Percentiles rank a stretch among this genome's conserved stretches.
Conservation (phyloP, 2,888 invertebrate species). For the Camponotus fellah region DNA sequence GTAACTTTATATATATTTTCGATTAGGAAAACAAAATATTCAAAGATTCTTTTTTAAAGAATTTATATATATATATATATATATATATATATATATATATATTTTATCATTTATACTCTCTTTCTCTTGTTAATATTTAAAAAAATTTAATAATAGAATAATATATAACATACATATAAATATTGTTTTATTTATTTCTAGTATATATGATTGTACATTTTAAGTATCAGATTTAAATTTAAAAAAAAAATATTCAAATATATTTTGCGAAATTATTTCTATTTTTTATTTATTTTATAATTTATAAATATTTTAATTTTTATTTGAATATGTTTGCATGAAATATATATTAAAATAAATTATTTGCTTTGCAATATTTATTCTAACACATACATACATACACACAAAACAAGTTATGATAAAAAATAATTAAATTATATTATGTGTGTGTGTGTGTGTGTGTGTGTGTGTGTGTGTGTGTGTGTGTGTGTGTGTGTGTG, state of each 20-base stretch:
- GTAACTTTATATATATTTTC: neutral
- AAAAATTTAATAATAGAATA: neutral
- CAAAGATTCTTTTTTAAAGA: neutral
- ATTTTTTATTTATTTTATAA: neutral
- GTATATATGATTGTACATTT: neutral
- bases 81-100: neutral
- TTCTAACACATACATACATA: neutral
- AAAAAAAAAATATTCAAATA: neutral
- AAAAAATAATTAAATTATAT: conserved; percentile 10
- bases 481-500: neutral
- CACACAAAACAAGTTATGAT: neutral
- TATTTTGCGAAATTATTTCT: neutral
- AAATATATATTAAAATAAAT: neutral
- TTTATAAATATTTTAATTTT: neutral
- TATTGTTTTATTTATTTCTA: neutral
- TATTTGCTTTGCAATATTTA: neutral
- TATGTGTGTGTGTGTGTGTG: neutral
- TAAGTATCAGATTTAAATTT: neutral
- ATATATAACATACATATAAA: neutral
- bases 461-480: neutral
- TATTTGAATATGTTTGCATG: neutral
- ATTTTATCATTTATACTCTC: neutral
- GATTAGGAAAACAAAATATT: neutral
- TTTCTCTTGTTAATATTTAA: neutral
- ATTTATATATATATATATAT: neutral